Evolutionary conservation across 2,888 invertebrate genomes (phyloP), one percentile per base, ranked within the genome.

Genomic region (Acronicta psi): DNA sequence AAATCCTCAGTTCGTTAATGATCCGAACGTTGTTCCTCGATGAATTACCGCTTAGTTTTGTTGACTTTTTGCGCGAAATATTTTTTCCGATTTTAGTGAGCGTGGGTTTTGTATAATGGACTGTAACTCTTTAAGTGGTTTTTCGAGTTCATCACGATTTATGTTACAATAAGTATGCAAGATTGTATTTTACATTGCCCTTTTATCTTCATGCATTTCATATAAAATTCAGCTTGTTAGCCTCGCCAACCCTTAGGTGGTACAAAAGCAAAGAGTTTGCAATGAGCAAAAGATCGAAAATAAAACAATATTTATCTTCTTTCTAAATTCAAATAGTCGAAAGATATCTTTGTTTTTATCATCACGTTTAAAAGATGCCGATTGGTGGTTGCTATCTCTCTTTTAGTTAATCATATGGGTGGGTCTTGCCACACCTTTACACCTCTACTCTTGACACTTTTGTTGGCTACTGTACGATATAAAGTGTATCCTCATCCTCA

Each of bases 1-100:
- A 93, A 93, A 93, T 92, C 87, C 88, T 88, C 80, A 79, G 81
- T 86, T 88, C 88, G 86, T 91, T 93, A 92, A 92, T 90, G 91
- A 92, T 88, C 82, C 85, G 81, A 86, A 84, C 83, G 85, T 76
- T 84, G 87, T 87, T 87, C 79, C 78, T 81, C 86, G 88, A 91
- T 91, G 90, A 92, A 90, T 91, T 91, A 90, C 89, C 85, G 87
- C 85, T 88, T 85, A 84, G 86, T 84, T 84, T 86, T 89, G 87
- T 91, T 88, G 87, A 88, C 85, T 90, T 90, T 90, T 88, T 88
- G 82, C 84, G 77, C 77, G 77, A 87, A 88, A 85, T 85, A 86
- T 86, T 88, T 84, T 88, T 86, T 84, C 83, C 77, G 80, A 85
- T 86, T 88, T 89, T 88, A 82, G 81, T 82, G 79, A 83, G 89